Evolutionary conservation across 2,797 vertebrate species (phyloP).

Genomic region (Cossypha caffra): DNA sequence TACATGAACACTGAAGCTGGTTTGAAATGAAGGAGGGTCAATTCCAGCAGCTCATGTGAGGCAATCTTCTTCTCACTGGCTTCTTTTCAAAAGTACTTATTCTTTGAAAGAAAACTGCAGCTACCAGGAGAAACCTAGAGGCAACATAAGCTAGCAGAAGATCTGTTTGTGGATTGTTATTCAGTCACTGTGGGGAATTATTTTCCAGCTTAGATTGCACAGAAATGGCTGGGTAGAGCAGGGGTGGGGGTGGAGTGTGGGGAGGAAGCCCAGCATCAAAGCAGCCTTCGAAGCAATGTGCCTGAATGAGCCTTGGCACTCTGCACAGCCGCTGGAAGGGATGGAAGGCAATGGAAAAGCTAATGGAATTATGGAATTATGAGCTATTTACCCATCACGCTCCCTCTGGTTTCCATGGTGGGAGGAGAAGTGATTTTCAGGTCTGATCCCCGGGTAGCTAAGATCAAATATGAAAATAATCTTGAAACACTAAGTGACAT

Average conservation of each 20-base stretch:
- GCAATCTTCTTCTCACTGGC: not conserved
- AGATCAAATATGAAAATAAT: conserved; percentile 13
- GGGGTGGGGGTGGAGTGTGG: rapidly evolving
- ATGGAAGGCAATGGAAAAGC: not conserved
- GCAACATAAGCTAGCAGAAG: not conserved
- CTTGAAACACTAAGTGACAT: not conserved
- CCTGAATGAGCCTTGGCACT: not conserved
- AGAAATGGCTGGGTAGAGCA: not conserved
- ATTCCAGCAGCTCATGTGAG: not conserved
- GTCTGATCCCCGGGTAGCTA: not conserved
- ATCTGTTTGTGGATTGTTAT: not conserved
- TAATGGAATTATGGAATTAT: not conserved
- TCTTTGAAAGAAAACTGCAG: not conserved
- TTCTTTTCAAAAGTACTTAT: not conserved
- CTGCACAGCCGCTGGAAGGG: not conserved
- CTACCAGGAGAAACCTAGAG: not conserved
- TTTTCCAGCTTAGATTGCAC: not conserved
- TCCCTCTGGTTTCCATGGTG: not conserved
- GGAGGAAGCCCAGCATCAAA: not conserved
- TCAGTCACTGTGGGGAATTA: not conserved
- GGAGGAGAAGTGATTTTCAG: not conserved
- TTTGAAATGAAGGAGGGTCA: not conserved
- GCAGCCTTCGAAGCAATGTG: not conserved
- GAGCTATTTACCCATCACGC: not conserved
- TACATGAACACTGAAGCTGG: not conserved